Evolutionary conservation across 2,888 invertebrate species (phyloP).

Genomic region (Polia nebulosa): DNA sequence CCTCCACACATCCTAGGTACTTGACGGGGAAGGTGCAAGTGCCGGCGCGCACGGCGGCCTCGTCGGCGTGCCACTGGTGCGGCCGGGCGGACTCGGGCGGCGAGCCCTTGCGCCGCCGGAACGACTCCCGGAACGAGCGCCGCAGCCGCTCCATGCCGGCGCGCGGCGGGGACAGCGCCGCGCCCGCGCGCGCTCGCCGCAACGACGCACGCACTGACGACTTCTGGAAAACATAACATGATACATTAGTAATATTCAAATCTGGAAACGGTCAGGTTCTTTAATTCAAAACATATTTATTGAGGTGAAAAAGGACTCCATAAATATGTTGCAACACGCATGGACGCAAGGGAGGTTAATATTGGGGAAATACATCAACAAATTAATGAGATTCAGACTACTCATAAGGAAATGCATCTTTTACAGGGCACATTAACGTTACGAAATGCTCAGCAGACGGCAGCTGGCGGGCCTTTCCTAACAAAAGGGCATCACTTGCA

Average conservation of each 20-base stretch:
- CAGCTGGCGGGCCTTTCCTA: not conserved
- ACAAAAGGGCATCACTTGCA: not conserved
- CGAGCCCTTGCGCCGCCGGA: slow-evolving; percentile 96
- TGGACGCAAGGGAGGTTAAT: not conserved
- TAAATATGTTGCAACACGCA: not conserved
- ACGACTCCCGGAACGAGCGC: slow-evolving; percentile 97
- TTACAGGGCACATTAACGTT: not conserved
- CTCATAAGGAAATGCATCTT: not conserved
- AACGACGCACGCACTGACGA: slow-evolving; percentile 88
- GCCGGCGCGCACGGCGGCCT: slow-evolving; percentile 98
- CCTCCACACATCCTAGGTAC: slow-evolving; percentile 99
- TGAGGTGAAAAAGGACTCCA: not conserved
- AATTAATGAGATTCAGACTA: too few species aligned
- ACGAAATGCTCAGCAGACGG: not conserved
- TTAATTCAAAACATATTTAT: not conserved
- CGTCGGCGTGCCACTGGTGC: slow-evolving; percentile 99
- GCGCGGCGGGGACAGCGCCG: slow-evolving; percentile 88
- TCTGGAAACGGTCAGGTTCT: not conserved
- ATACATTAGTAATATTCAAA: slow-evolving; percentile 13
- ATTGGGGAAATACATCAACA: not conserved
- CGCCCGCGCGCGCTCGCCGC: slow-evolving; percentile 87
- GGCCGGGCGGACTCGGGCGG: slow-evolving; percentile 98
- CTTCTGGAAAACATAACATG: slow-evolving; percentile 77
- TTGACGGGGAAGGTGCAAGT: slow-evolving; percentile 99
- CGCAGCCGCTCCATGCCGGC: slow-evolving; percentile 96